Evolutionary conservation across 1,140 invertebrate species (phyloP).

Genomic region (Drosophila pectinifera): DNA sequence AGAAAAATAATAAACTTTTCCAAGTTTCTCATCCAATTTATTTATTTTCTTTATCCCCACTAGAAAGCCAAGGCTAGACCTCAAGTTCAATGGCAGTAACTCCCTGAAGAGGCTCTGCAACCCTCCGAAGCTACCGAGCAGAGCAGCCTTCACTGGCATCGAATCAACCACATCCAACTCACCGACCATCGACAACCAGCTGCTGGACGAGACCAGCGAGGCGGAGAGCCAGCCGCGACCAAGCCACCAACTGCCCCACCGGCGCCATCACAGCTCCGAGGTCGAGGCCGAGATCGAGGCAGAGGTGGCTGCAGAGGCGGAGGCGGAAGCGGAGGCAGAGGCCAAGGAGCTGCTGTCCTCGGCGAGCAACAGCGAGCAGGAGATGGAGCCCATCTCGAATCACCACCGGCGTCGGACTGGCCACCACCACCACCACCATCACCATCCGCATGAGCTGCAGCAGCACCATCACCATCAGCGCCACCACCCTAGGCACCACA

Average conservation of each 20-base stretch:
- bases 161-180: slow-evolving; percentile 69
- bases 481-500: slow-evolving; percentile 54
- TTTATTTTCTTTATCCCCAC: background rate
- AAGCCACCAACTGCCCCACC: slow-evolving; percentile 48
- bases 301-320: slow-evolving; percentile 10
- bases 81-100: slow-evolving; percentile 51
- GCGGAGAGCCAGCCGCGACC: slow-evolving; percentile 37
- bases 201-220: slow-evolving; percentile 67
- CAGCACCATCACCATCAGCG: slow-evolving; percentile 51
- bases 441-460: slow-evolving; percentile 52
- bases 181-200: slow-evolving; percentile 68
- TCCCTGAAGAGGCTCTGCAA: slow-evolving; percentile 47
- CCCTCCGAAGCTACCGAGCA: slow-evolving; percentile 24
- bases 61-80: slow-evolving; percentile 80
- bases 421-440: slow-evolving; percentile 50
- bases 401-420: slow-evolving; percentile 39
- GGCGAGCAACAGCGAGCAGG: slow-evolving; percentile 41
- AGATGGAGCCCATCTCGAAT: slow-evolving; percentile 37
- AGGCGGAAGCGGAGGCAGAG: background rate
- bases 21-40: background rate
- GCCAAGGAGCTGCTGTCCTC: slow-evolving; percentile 35
- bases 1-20: background rate
- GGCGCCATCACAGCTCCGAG: slow-evolving; percentile 45
- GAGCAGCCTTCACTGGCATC: slow-evolving; percentile 17
- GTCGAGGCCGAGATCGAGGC: slow-evolving; percentile 16